Base-by-base conservation (phyloP, 1,140 invertebrate genomes). In the Brachystomella parvula region DNA sequence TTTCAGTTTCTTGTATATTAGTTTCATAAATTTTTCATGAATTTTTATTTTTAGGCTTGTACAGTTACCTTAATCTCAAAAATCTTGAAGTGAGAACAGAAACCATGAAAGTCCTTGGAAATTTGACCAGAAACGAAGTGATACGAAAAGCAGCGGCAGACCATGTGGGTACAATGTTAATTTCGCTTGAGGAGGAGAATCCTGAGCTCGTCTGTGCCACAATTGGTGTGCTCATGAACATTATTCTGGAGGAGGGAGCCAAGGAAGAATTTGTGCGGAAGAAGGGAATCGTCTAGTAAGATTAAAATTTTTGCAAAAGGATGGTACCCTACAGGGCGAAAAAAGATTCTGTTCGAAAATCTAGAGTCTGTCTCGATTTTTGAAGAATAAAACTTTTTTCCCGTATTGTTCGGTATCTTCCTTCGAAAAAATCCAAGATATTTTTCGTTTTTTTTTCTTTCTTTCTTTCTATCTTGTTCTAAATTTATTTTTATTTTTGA, bases 201-300 rank as follows among this genome's bases (percentile, higher is more conserved):
- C 83, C 83, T 60, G 71, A 73, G 24, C 73, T 86, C 2, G 77
- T 86, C 2, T 83, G 81, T 73, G 83, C 83, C 9, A 82, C 84
- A 12, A 81, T 82, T 70, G 86, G 86, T 21, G 84, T 87, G n/a
- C 80, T 87, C 24, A 84, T 87, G 47, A 87, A 87, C 76, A 79
- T 86, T 62, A 85, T 86, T 83, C 80, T 82, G 24, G 84, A 86
- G 72, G 81, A 81, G 69, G 82, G 82, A 63, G 82, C 81, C 28
- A 75, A 83, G 74, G 69, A 71, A 26, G 72, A 81, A 29, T 80
- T 86, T 44, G 81, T 81, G 68, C 76, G 77, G 63, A 77, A 79
- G 72, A 75, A 76, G 47, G 79, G 79, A 3, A 75, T 81, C 58
- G 70, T 75, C 56, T 79, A 79, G 81, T 82, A 75, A 76, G 75